Conservation (phyloP, 2,113 vertebrate genomes). For the Hydropotes inermis region DNA sequence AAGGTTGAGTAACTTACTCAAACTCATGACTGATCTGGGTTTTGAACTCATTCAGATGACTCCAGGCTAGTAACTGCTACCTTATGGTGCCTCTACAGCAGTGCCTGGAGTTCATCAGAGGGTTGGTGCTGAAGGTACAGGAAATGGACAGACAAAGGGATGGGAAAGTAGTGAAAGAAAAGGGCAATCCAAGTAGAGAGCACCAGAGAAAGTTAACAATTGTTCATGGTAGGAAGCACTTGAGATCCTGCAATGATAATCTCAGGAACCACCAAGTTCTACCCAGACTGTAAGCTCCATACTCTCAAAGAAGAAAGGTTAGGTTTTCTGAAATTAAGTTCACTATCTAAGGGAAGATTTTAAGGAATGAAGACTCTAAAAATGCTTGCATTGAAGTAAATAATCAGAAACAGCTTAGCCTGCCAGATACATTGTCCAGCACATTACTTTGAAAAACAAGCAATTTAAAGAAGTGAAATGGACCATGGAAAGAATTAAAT, state of each 20-base stretch:
- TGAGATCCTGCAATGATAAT: neutral
- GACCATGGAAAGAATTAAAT: slow-evolving; percentile 67
- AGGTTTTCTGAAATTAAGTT: slow-evolving; percentile 5
- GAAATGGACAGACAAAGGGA: neutral
- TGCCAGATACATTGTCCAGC: slow-evolving; percentile 45
- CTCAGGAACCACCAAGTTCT: neutral
- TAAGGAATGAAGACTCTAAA: slow-evolving; percentile 7
- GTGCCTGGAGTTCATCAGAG: neutral
- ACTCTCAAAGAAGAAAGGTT: neutral
- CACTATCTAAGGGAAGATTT: neutral
- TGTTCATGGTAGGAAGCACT: neutral
- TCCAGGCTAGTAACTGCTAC: neutral
- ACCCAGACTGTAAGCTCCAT: neutral
- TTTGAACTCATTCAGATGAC: neutral
- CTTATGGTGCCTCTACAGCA: neutral
- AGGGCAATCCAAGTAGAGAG: neutral
- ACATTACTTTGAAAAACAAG: slow-evolving; percentile 62
- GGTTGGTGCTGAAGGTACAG: neutral
- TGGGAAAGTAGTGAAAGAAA: neutral
- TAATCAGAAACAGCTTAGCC: slow-evolving; percentile 48
- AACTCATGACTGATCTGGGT: neutral
- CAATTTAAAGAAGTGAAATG: slow-evolving; percentile 61
- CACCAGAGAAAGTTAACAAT: neutral
- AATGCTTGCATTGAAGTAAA: slow-evolving; percentile 1
- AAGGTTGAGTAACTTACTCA: neutral